Conservation (phyloP, 2,113 vertebrate species). For the Oncorhynchus keta region DNA sequence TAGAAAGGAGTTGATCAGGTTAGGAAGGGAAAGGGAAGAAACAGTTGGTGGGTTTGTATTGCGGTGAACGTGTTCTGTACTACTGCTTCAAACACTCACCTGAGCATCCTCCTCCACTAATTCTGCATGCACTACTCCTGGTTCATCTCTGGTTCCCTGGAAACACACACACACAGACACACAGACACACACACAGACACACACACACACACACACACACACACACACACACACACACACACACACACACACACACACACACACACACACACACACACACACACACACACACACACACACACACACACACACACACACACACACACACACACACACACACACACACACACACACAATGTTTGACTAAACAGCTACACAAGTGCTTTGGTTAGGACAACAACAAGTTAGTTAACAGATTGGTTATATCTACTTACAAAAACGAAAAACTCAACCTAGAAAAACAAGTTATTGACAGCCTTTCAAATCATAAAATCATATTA, state of each 20-base stretch:
- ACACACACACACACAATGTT: slow-evolving; percentile 1
- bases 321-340: too few relatives aligned
- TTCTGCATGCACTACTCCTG: slow-evolving; percentile 86
- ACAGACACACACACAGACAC: too few relatives aligned
- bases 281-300: too few relatives aligned
- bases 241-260: too few relatives aligned
- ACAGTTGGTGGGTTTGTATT: background rate
- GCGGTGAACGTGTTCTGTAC: background rate
- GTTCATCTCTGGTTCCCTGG: slow-evolving; percentile 90
- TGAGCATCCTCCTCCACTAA: slow-evolving; percentile 88
- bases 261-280: too few relatives aligned
- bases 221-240: too few relatives aligned
- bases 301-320: too few relatives aligned
- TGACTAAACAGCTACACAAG: background rate
- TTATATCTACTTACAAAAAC: background rate
- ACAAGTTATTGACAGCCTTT: too few relatives aligned
- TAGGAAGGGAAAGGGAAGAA: background rate
- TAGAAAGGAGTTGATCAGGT: background rate
- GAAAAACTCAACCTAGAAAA: background rate
- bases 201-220: too few relatives aligned
- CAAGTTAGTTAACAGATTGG: too few relatives aligned
- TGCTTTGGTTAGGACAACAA: too few relatives aligned
- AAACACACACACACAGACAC: slow-evolving; percentile 13
- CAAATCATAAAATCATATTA: too few relatives aligned
- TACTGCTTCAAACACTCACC: slow-evolving; percentile 65